These are phyloP conservation scores for Sterrhoptilus dennistouni DNA, from an alignment of 2,113 vertebrate genomes.

Conservation along the genomic window DNA sequence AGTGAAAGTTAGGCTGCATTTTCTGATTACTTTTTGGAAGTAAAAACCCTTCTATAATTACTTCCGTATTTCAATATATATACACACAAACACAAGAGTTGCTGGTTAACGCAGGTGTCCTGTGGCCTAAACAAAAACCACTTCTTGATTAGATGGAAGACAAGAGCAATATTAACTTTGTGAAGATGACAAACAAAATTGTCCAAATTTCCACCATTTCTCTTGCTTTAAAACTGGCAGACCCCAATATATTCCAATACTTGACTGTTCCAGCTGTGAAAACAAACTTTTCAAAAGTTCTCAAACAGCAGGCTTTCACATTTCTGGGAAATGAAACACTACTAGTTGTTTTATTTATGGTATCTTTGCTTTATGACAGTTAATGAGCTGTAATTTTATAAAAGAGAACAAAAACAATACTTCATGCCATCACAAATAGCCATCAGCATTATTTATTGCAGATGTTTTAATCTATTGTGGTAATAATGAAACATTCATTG, in stretches of 20 bases:
- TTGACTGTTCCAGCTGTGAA: slow-evolving; percentile 67
- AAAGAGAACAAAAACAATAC: slow-evolving; percentile 66
- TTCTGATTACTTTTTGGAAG: neutral
- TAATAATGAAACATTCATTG: slow-evolving; percentile 69
- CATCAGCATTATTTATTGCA: slow-evolving; percentile 71
- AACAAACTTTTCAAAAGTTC: slow-evolving; percentile 69
- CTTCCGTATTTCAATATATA: neutral
- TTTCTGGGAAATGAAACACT: slow-evolving; percentile 71
- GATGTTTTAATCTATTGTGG: slow-evolving; percentile 70
- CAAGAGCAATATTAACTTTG: neutral
- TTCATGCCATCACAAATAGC: slow-evolving; percentile 70
- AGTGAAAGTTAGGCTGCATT: neutral
- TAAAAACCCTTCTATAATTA: neutral
- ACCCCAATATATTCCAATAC: slow-evolving; percentile 40
- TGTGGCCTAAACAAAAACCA: neutral
- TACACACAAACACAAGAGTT: neutral
- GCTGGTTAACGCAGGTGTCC: neutral
- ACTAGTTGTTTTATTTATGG: slow-evolving; percentile 67
- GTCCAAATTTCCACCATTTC: neutral
- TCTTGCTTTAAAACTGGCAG: slow-evolving; percentile 16
- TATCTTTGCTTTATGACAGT: slow-evolving; percentile 55
- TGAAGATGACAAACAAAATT: neutral
- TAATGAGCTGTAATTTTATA: slow-evolving; percentile 65
- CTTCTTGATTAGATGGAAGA: neutral
- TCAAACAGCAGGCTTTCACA: slow-evolving; percentile 65